A percentile compares a stretch with the other conserved stretches of the same genome.
phyloP scores from a whole-genome alignment of 2,888 invertebrate genomes.

The Myopa tessellatipennis region DNA sequence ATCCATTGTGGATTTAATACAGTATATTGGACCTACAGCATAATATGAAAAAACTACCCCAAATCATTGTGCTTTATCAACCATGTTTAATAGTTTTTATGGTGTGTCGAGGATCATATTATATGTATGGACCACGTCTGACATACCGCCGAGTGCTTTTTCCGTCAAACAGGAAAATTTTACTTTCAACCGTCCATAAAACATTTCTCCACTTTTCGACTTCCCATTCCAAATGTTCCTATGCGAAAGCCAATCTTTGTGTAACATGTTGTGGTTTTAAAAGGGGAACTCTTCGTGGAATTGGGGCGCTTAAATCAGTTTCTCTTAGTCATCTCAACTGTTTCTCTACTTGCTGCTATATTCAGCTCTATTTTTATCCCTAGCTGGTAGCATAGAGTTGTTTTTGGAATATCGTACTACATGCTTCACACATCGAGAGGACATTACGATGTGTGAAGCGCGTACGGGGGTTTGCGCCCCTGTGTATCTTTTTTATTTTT shows the following conservation, averaged over 20 bases:
- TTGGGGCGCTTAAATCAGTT: neutral
- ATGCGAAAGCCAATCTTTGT: neutral
- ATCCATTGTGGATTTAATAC: neutral
- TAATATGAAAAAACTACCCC: neutral
- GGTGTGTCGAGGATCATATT: neutral
- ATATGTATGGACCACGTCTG: neutral
- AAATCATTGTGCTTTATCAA: too few relatives aligned
- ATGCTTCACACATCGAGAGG: neutral
- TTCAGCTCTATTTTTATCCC: neutral
- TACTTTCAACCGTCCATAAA: slow-evolving; percentile 4
- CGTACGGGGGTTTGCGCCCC: neutral
- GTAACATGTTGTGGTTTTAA: neutral
- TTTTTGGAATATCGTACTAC: neutral
- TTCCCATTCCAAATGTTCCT: neutral
- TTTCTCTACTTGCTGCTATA: slow-evolving; percentile 1
- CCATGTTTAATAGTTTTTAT: slow-evolving; percentile 11
- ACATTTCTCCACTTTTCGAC: slow-evolving; percentile 9
- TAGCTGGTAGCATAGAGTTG: neutral
- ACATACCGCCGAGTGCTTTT: neutral
- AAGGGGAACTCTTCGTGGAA: slow-evolving; percentile 2
- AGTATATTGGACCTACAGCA: neutral
- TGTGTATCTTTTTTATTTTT: neutral
- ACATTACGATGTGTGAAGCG: too few relatives aligned
- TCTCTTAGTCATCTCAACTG: neutral
- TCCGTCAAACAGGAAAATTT: neutral